Evolutionary conservation across 2,113 vertebrate species (phyloP).

Genomic region (Arvicanthis niloticus): DNA sequence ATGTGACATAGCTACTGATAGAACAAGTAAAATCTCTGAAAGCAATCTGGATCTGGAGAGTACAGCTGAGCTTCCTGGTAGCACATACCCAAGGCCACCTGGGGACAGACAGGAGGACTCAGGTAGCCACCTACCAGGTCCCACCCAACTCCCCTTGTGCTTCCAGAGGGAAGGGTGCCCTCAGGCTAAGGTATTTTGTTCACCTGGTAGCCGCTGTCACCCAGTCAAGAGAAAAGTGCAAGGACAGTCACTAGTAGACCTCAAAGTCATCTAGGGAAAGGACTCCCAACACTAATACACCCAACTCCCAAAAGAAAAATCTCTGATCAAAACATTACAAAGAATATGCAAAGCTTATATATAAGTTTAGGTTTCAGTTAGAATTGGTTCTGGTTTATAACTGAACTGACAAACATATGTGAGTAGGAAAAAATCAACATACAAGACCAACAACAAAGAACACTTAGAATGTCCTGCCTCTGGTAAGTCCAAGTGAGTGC

Average conservation of each 20-base stretch:
- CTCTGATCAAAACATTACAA: constrained; percentile 40
- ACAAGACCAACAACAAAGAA: constrained; percentile 25
- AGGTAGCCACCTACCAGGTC: not conserved
- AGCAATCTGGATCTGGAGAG: not conserved
- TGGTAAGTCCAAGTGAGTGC: not conserved
- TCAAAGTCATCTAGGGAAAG: not conserved
- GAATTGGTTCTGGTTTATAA: constrained; percentile 22
- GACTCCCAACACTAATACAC: not conserved
- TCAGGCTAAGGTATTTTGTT: not conserved
- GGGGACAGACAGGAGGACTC: not conserved
- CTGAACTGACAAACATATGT: constrained; percentile 11
- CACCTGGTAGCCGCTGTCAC: not conserved
- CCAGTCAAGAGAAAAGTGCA: not conserved
- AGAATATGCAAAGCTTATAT: not conserved
- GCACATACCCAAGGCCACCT: not conserved
- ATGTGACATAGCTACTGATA: not conserved
- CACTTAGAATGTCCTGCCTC: not conserved
- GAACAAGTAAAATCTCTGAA: not conserved
- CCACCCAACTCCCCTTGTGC: not conserved
- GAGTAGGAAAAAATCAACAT: constrained; percentile 38
- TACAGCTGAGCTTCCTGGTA: not conserved
- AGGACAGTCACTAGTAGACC: not conserved
- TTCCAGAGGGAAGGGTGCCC: not conserved
- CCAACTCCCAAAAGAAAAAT: not conserved
- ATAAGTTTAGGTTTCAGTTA: constrained; percentile 38